Conservation (phyloP, 2,113 vertebrate genomes). For the Rallus limicola region DNA sequence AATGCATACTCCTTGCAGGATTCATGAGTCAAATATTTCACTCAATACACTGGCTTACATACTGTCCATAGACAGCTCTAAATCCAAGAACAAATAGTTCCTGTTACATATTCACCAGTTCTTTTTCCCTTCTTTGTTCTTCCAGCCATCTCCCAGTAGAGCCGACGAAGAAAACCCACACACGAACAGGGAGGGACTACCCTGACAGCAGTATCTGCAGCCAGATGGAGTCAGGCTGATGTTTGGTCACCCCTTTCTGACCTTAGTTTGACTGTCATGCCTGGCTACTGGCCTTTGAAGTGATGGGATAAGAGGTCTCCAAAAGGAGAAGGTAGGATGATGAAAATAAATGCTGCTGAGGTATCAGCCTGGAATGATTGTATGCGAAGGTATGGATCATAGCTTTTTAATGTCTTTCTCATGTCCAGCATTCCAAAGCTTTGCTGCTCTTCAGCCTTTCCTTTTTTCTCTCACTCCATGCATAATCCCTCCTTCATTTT, state of each 20-base stretch:
- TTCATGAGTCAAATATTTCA: neutral
- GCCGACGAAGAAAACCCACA: neutral
- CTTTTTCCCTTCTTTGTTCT: constrained; percentile 19
- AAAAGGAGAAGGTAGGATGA: neutral
- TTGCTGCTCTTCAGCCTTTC: neutral
- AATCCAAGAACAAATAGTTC: constrained; percentile 64
- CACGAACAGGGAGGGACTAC: constrained; percentile 16
- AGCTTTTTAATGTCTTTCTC: neutral
- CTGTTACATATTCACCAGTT: neutral
- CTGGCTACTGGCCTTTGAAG: constrained; percentile 32
- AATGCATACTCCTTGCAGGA: neutral
- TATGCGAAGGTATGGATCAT: no score
- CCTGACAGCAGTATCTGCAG: neutral
- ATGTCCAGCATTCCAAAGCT: neutral
- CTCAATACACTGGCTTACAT: neutral
- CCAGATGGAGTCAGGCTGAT: constrained; percentile 31
- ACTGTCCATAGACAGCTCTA: neutral
- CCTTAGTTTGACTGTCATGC: neutral
- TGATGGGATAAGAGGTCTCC: neutral
- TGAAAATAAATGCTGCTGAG: neutral
- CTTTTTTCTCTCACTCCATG: neutral
- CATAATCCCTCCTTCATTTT: neutral
- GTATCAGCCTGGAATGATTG: neutral
- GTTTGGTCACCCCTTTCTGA: neutral
- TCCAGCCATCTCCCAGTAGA: constrained; percentile 49